Base-by-base conservation (phyloP, 1,140 invertebrate genomes). In the Drosophila kanapiae region DNA sequence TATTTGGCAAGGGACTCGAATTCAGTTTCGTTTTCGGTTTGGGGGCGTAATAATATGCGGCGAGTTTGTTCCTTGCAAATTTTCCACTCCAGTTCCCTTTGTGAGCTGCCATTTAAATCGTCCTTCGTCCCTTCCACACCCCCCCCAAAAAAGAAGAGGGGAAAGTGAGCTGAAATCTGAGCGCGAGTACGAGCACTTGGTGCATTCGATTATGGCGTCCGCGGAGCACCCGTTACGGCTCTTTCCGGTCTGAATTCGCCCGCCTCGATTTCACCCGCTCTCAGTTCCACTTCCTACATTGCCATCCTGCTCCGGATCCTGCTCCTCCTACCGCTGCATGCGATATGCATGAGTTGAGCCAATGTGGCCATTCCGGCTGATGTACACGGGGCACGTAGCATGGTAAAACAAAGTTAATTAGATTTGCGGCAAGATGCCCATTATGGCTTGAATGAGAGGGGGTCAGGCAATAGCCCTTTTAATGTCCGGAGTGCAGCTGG, bases 381-480 rank as follows among this genome's bases (percentile, higher is more conserved):
- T 71, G 82, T 81, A 80, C 27, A 78, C 68, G 60, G 47, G 67
- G 75, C 84, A 87, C 84, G 84, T 88, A 90, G 82, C 82, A 56
- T 76, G 78, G 75, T 84, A 74, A 85, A 90, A 90, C 81, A 90
- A 91, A 90, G 85, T 90, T 90, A 90, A 90, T 90, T 90, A 90
- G 85, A 90, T 90, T 90, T 90, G 86, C 49, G 70, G 82, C 86
- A 90, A 90, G 85, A 90, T 85, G 82, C 62, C 72, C 86, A 85
- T 85, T 91, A 90, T 82, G 65, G 78, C 42, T n/a, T 33, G 42
- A 45, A 53, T 33, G 37, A 33, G 10, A 6, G 38, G 40, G 42
- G 62, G 69, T 31, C 23, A 6, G 37, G 63, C 69, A 48, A 42
- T 76, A 68, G 65, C 70, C 70, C 64, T 75, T 79, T 87, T 87